Base-by-base conservation (phyloP, 2,888 invertebrate species). In the Acleris sparsana region DNA sequence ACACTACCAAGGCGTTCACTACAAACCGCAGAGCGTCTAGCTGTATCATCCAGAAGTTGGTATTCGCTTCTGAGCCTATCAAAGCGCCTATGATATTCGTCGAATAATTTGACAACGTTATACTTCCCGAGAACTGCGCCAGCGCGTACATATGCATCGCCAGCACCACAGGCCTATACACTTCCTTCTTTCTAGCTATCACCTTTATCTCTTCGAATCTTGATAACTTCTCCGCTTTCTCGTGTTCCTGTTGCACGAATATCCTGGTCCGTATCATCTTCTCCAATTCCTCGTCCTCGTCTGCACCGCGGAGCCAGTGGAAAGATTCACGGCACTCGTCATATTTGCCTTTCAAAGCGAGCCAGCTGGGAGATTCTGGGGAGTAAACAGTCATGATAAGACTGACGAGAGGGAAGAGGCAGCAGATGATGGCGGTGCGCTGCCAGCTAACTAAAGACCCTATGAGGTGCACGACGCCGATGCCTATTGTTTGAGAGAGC, bases 361-460 rank as follows among this genome's bases (percentile, higher is more conserved):
- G 74, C 94, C 94, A 95, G 43, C 86, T 83, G 0, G 94, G 94
- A 6, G 94, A 92, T 80, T 95, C 95, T 0, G 93, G 93, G 16
- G 93, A 75, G n/a, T 61, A 71, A 0, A 68, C 46, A 1, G 64
- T 68, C 61, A 73, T 67, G 11, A 69, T 22, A n/a, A 93, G 73
- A 4, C 90, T 83, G 7, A 84, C 70, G 5, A 88, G 68, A 2
- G 90, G 86, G n/a, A 89, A 74, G 4, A 73, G 33, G 1, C 80
- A 77, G 67, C 85, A 84, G 13, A 91, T 71, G 3, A 87, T 73
- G 1, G 93, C 92, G 7, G 90, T 86, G 6, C 78, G 73, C 70
- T 87, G 78, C 93, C 93, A 94, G 22, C 81, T 72, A 0, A 93
- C 72, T 72, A 88, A 87, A 3, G 90, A 89, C 0, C 95, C 95